Evolutionary conservation across 1,140 invertebrate genomes (phyloP).

Genomic region (Rhizoglyphus robini): DNA sequence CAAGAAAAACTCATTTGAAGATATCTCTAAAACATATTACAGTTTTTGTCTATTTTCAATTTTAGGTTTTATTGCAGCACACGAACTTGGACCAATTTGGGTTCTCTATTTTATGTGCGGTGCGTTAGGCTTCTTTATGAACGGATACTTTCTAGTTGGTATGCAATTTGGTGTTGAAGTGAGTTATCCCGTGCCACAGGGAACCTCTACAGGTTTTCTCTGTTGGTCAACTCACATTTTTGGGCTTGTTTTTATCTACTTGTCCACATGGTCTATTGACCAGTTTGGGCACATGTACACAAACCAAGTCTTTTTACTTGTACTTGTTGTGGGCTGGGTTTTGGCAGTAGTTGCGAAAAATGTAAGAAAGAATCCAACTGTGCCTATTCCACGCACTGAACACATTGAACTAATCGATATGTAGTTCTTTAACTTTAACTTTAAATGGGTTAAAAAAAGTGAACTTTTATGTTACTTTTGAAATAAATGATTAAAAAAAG

Average conservation of each 20-base stretch:
- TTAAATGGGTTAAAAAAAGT: too few species aligned
- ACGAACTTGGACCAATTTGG: conserved; percentile 48
- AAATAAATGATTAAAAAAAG: too few species aligned
- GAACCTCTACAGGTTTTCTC: conserved; percentile 58
- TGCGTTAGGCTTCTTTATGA: conserved; percentile 86
- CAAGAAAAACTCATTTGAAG: conserved; percentile 64
- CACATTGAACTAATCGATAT: too few species aligned
- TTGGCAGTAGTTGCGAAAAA: conserved; percentile 45
- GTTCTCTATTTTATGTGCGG: conserved; percentile 63
- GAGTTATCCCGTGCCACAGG: conserved; percentile 85
- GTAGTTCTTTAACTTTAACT: too few species aligned
- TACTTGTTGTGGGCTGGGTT: conserved; percentile 22
- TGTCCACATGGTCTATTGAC: conserved; percentile 21
- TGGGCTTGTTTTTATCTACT: conserved; percentile 26
- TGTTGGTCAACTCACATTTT: conserved; percentile 25
- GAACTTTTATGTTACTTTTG: too few species aligned
- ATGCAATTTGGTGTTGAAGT: conserved; percentile 90
- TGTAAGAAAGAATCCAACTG: too few species aligned
- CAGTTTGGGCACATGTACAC: conserved; percentile 17
- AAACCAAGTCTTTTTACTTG: conserved; percentile 20
- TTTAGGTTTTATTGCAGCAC: conserved; percentile 77
- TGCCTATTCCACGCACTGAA: too few species aligned
- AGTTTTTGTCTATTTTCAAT: too few species aligned
- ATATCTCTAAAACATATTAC: conserved; percentile 74
- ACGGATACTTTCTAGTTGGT: conserved; percentile 84